These are phyloP conservation scores for Lophius americanus DNA, from an alignment of 2,797 vertebrate genomes.

Conservation along the genomic window DNA sequence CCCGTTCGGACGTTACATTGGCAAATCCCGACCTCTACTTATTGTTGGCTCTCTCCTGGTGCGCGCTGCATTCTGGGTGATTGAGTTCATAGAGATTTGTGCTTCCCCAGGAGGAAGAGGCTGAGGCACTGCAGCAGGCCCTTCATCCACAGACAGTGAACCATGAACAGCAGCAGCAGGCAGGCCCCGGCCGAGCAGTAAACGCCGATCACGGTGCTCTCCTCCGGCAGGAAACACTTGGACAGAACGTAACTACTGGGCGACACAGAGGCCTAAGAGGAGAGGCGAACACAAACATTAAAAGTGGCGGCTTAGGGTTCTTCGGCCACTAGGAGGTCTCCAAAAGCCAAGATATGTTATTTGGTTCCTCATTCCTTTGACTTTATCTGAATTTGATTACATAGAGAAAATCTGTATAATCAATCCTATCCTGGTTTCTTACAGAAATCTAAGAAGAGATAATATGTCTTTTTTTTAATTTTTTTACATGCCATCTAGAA, in stretches of 20 bases:
- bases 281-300: not conserved
- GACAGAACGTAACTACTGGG: conserved; percentile 83
- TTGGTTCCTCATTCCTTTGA: not conserved
- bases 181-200: conserved; percentile 83
- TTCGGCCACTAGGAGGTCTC: conserved; percentile 32
- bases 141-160: conserved; percentile 80
- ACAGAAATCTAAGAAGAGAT: no score
- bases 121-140: conserved; percentile 81
- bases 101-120: conserved; percentile 86
- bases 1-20: conserved; percentile 15
- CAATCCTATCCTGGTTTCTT: no score
- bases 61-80: conserved; percentile 45
- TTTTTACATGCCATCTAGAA: no score
- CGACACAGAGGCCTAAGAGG: conserved; percentile 86
- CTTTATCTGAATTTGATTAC: not conserved
- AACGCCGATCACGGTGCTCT: conserved; percentile 86
- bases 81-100: conserved; percentile 84
- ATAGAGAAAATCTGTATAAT: not conserved
- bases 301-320: not conserved
- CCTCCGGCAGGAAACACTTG: conserved; percentile 93
- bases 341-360: not conserved
- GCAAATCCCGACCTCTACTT: conserved; percentile 21
- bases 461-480: no score
- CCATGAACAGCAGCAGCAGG: conserved; percentile 78
- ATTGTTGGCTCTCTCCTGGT: conserved; percentile 9